Percentiles rank a stretch among this genome's conserved stretches.
Evolutionary conservation across 23 tunicate genomes (phyloP).

Genomic region (Styela plicata): DNA sequence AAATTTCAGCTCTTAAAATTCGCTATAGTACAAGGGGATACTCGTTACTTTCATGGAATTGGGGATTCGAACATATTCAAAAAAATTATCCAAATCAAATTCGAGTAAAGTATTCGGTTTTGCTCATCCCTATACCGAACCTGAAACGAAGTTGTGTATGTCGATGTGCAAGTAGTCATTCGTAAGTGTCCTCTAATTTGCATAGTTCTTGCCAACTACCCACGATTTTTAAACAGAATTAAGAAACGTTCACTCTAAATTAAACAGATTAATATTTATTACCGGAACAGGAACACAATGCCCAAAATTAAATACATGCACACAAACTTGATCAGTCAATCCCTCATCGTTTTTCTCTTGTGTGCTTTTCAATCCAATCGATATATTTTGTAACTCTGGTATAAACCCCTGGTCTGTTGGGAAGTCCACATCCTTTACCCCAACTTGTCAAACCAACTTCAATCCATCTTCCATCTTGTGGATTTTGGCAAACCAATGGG

Average conservation of each 20-base stretch:
- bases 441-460: slow-evolving; percentile 33
- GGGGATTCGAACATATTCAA: no score
- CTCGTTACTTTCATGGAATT: no score
- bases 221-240: no score
- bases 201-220: no score
- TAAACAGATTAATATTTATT: neutral
- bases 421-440: slow-evolving; percentile 35
- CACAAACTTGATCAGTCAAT: neutral
- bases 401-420: slow-evolving; percentile 28
- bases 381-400: slow-evolving; percentile 2
- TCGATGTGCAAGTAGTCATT: no score
- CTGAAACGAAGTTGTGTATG: no score
- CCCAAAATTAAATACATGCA: neutral
- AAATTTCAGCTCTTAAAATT: no score
- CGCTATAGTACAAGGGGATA: no score
- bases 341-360: neutral
- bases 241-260: neutral
- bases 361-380: slow-evolving; percentile 8
- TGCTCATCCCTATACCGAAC: no score
- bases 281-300: neutral
- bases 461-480: slow-evolving; percentile 17
- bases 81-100: no score
- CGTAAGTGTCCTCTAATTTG: no score
- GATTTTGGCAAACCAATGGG: slow-evolving; percentile 24
- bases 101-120: no score